phyloP scores from a whole-genome alignment of 1,140 invertebrate genomes.

The Anthonomus grandis region DNA sequence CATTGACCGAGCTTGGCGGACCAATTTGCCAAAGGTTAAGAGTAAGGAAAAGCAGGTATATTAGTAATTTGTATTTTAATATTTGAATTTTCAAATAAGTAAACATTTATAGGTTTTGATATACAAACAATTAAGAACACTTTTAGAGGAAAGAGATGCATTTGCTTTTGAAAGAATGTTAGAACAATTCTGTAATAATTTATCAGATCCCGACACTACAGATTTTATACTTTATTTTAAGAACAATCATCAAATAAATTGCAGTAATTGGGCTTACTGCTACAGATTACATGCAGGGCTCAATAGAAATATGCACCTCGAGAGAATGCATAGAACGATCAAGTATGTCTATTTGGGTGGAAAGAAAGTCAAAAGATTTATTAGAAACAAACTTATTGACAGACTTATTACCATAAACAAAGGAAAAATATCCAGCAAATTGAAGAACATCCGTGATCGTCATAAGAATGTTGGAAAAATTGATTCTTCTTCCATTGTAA shows the following conservation, averaged over 20 bases:
- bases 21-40: constrained; percentile 9
- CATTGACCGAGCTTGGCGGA: constrained; percentile 6
- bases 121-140: constrained; percentile 13
- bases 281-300: constrained; percentile 10
- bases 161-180: constrained; percentile 17
- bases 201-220: constrained; percentile 2
- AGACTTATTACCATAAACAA: constrained; percentile 7
- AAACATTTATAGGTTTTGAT: constrained; percentile 6
- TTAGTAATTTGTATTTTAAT: not conserved
- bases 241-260: constrained; percentile 6
- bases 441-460: constrained; percentile 1
- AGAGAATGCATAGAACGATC: constrained; percentile 14
- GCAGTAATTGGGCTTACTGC: constrained; percentile 15
- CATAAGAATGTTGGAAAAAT: constrained; percentile 10
- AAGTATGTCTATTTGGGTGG: constrained; percentile 21
- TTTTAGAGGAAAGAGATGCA: constrained; percentile 15
- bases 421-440: constrained; percentile 14
- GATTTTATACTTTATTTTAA: constrained; percentile 16
- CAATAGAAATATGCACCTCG: constrained; percentile 23
- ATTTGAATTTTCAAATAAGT: not conserved
- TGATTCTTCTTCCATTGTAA: constrained; percentile 3
- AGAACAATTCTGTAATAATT: constrained; percentile 7
- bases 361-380: constrained; percentile 17
- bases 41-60: constrained; percentile 10
- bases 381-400: constrained; percentile 15